phyloP scores from a whole-genome alignment of 1,140 invertebrate species.

The Anoplophora glabripennis region DNA sequence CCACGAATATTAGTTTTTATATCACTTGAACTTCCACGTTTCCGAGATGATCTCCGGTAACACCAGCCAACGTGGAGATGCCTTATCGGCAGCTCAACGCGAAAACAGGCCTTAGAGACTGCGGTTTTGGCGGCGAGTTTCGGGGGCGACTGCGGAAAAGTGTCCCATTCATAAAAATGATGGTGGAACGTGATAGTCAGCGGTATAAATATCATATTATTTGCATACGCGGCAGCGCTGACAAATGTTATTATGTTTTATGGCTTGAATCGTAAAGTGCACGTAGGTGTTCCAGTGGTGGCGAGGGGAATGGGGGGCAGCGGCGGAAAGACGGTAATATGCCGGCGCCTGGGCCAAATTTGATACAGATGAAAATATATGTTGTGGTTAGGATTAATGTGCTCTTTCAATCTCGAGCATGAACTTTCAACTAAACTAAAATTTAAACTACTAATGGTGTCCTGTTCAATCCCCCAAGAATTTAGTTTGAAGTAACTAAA shows the following conservation, averaged over 20 bases:
- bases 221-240: slow-evolving; percentile 35
- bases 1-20: slow-evolving; percentile 41
- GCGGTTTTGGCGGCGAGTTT: not conserved
- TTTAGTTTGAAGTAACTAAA: no score
- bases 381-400: no score
- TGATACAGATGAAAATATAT: no score
- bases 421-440: no score
- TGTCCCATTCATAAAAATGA: slow-evolving; percentile 34
- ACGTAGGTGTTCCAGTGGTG: no score
- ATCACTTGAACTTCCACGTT: slow-evolving; percentile 39
- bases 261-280: not conserved
- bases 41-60: slow-evolving; percentile 31
- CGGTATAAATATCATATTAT: slow-evolving; percentile 28
- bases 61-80: slow-evolving; percentile 32
- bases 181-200: slow-evolving; percentile 27
- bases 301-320: no score
- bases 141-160: not conserved
- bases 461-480: no score
- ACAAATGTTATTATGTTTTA: slow-evolving; percentile 37
- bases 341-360: no score
- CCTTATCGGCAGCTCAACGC: slow-evolving; percentile 20
- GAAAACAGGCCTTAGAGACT: slow-evolving; percentile 15
- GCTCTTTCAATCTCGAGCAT: no score
- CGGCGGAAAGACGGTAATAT: no score
- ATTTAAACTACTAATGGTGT: no score